Conservation (phyloP, 2,888 invertebrate genomes). For the Dryadula phaetusa region DNA sequence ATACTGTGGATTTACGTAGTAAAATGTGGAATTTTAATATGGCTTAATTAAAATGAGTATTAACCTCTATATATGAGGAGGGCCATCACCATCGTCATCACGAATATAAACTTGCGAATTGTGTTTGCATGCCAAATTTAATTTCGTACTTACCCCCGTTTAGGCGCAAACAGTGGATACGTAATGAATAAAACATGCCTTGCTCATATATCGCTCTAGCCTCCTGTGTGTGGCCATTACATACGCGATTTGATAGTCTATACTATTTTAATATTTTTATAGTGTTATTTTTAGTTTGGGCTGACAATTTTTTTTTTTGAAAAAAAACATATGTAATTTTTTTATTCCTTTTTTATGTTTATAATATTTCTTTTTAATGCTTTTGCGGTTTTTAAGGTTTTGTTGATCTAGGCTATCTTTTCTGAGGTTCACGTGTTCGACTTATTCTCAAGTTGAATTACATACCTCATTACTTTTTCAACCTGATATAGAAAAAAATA, state of each 20-base stretch:
- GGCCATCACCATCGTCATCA: conserved; percentile 43
- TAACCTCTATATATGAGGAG: conserved; percentile 20
- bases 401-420: no score
- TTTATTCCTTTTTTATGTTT: no score
- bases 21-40: conserved; percentile 39
- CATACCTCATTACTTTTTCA: no score
- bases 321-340: no score
- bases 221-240: conserved; percentile 56
- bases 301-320: no score
- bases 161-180: conserved; percentile 69
- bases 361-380: no score
- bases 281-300: no score
- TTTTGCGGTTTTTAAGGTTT: no score
- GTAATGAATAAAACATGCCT: conserved; percentile 80
- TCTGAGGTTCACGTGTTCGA: no score
- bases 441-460: no score
- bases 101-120: conserved; percentile 52
- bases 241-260: conserved; percentile 39
- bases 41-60: conserved; percentile 43
- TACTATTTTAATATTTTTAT: background rate
- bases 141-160: conserved; percentile 75
- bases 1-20: background rate
- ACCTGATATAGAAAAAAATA: no score
- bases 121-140: conserved; percentile 79
- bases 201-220: conserved; percentile 72